Evolutionary conservation across 2,797 vertebrate species (phyloP), one percentile per base, ranked within the genome.

Genomic region (Euthynnus affinis): DNA sequence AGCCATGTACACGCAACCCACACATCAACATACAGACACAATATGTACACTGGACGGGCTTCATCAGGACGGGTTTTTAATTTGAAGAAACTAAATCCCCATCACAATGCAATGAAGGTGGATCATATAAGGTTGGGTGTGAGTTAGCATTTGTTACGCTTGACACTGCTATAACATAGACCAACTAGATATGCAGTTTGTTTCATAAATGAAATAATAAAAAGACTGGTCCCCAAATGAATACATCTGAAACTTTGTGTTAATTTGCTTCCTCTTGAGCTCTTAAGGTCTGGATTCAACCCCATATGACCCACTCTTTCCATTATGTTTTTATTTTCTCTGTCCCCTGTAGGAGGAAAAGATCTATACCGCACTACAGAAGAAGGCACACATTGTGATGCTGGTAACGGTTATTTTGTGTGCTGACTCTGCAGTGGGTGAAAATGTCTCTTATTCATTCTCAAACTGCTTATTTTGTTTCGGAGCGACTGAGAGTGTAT

Each of bases 391-490:
- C 55, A 64, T 60, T 75, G 52, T 37, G 25, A 65, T 44, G 52
- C 59, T 17, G 17, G 49, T 34, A 61, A 62, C 23, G 4, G 23
- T 9, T 85, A 40, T 63, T 78, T 69, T 76, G 48, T 85, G 57
- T 63, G 55, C 74, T 61, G 76, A 71, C 0, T 25, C 73, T 58
- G 51, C 52, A 57, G 9, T 55, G 44, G 46, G 27, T 63, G 42
- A 76, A 80, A 75, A 74, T 67, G 63, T 67, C 40, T 78, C 34
- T 48, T 69, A 27, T 71, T 80, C 44, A 56, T 70, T 81, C 59
- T 73, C 23, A 59, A 84, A 73, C 62, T 13, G 23, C 40, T 67
- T 71, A 32, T 71, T 86, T 22, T 23, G 4, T 66, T 83, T 76
- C 34, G 59, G 27, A 57, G 27, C 23, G 60, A 37, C 25, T 74